phyloP scores from a whole-genome alignment of 2,113 vertebrate species.

The Hemichromis elongatus region DNA sequence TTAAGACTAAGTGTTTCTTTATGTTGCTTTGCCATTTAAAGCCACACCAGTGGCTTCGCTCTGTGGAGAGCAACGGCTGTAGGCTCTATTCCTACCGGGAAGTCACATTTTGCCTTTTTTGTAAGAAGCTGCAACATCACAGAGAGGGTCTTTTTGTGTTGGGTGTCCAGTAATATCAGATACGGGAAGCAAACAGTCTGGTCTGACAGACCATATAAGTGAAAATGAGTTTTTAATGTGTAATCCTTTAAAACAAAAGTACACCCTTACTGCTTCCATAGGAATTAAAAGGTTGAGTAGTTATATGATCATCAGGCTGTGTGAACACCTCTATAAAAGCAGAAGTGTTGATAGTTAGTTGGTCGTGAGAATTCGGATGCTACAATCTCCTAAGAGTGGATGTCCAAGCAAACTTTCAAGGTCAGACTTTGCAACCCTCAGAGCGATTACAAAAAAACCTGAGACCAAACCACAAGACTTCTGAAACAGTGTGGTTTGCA shows the following conservation, averaged over 20 bases:
- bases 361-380: not conserved
- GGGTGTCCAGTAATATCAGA: not conserved
- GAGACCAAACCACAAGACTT: not conserved
- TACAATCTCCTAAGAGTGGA: not conserved
- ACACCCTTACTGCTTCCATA: fast-evolving
- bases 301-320: not conserved
- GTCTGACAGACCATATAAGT: not conserved
- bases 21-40: not conserved
- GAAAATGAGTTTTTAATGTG: not conserved
- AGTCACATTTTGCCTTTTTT: not conserved
- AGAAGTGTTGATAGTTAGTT: not conserved
- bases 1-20: not conserved
- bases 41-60: not conserved
- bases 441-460: not conserved
- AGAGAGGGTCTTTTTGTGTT: fast-evolving
- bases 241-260: fast-evolving
- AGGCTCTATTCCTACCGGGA: not conserved
- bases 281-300: not conserved
- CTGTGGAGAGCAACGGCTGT: fast-evolving
- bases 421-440: fast-evolving
- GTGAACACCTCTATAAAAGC: not conserved
- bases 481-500: fast-evolving
- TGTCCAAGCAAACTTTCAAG: not conserved
- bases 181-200: not conserved
- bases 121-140: not conserved